Evolutionary conservation across 2,888 invertebrate species (phyloP).

Genomic region (Patella caerulea): DNA sequence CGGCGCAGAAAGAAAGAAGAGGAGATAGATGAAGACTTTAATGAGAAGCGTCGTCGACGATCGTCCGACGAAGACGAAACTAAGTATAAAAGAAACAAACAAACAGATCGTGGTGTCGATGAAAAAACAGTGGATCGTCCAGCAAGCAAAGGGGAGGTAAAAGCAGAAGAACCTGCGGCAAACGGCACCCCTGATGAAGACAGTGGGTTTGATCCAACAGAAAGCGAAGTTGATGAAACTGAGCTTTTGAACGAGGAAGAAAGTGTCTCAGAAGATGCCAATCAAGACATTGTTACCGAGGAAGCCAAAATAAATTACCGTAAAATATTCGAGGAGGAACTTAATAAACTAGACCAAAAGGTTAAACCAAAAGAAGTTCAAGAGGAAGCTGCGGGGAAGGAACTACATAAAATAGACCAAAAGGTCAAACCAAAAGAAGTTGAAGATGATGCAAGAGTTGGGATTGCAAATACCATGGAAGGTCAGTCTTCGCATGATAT

Average conservation of each 20-base stretch:
- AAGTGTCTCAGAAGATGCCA: neutral
- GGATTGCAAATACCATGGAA: neutral
- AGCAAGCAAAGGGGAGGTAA: neutral
- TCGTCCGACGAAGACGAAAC: neutral
- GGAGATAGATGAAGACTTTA: too few species aligned
- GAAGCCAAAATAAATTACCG: neutral
- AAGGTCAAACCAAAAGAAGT: neutral
- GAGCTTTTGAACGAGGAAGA: slow-evolving; percentile 29
- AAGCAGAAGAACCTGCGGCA: neutral
- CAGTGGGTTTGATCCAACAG: slow-evolving; percentile 12
- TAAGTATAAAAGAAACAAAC: slow-evolving; percentile 7
- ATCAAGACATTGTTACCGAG: neutral
- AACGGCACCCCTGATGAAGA: neutral
- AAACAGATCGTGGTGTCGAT: slow-evolving; percentile 15
- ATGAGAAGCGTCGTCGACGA: neutral
- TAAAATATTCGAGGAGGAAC: neutral
- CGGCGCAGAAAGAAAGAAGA: neutral
- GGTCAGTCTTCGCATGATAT: too few species aligned
- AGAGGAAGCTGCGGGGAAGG: slow-evolving; percentile 7
- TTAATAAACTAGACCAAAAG: slow-evolving; percentile 17
- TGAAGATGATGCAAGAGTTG: slow-evolving; percentile 10
- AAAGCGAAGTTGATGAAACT: slow-evolving; percentile 31
- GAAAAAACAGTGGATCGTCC: neutral
- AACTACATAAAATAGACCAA: slow-evolving; percentile 9
- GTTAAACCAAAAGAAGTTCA: neutral